These are phyloP conservation scores for Rhincodon typus DNA, from an alignment of 2,797 vertebrate species.

Conservation along the genomic window DNA sequence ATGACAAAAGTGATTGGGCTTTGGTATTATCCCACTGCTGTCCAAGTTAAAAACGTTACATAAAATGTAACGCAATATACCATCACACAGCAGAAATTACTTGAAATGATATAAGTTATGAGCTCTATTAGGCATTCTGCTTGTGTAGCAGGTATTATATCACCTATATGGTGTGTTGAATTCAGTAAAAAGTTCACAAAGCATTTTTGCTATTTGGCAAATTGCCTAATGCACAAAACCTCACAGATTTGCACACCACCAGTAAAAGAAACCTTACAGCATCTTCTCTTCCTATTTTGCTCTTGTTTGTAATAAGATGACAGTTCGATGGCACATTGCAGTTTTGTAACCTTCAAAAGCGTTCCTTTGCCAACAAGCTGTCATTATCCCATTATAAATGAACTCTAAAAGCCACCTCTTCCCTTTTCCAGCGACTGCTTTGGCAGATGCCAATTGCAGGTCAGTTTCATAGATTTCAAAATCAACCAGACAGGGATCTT, in stretches of 20 bases:
- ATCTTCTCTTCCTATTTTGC: conserved; percentile 19
- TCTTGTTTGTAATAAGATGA: conserved; percentile 28
- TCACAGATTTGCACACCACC: not conserved
- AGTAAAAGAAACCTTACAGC: conserved; percentile 1
- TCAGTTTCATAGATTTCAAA: conserved; percentile 35
- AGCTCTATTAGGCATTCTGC: not conserved
- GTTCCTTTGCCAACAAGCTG: conserved; percentile 18
- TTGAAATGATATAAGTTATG: not conserved
- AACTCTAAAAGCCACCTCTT: conserved; percentile 31
- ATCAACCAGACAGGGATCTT: conserved; percentile 32
- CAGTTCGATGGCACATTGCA: conserved; percentile 20
- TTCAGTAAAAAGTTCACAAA: not conserved
- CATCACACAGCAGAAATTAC: not conserved
- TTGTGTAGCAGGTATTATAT: not conserved
- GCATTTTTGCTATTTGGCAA: not conserved
- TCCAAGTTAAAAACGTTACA: not conserved
- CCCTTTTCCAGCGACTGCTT: conserved; percentile 21
- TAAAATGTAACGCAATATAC: not conserved
- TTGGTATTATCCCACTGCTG: not conserved
- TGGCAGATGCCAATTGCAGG: conserved; percentile 34
- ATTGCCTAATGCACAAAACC: not conserved
- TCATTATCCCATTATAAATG: conserved; percentile 16
- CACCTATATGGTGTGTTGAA: not conserved
- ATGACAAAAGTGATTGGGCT: too few species aligned
- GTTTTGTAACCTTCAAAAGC: conserved; percentile 7